Percentiles rank a stretch among this genome's conserved stretches.
Conservation (phyloP, 2,797 vertebrate genomes). For the Liparis tanakae region DNA sequence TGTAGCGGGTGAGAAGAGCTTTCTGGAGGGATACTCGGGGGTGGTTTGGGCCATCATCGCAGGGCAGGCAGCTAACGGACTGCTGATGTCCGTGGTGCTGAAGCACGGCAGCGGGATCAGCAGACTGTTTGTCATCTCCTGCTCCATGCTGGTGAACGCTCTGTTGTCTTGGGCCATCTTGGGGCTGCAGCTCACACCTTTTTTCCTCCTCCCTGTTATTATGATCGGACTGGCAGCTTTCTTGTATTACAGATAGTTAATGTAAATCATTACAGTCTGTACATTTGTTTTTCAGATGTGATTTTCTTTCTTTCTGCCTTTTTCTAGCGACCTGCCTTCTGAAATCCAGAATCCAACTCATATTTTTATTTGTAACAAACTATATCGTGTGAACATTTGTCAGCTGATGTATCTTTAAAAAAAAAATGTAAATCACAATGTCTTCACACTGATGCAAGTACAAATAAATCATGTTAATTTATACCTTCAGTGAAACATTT, state of each 20-base stretch:
- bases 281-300: constrained; percentile 4
- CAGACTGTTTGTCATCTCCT: constrained; percentile 94
- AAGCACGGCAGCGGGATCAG: constrained; percentile 96
- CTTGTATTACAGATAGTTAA: constrained; percentile 87
- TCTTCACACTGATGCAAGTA: constrained; percentile 24
- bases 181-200: constrained; percentile 87
- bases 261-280: background rate
- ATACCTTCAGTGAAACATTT: constrained; percentile 30
- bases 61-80: constrained; percentile 91
- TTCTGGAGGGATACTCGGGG: constrained; percentile 88
- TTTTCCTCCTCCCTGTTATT: constrained; percentile 85
- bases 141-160: constrained; percentile 92
- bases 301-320: constrained; percentile 34
- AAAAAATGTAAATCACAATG: constrained; percentile 8
- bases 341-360: constrained; percentile 12
- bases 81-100: constrained; percentile 95
- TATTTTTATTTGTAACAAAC: constrained; percentile 16
- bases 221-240: constrained; percentile 89
- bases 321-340: constrained; percentile 35
- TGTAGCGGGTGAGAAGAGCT: constrained; percentile 61
- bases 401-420: too few relatives aligned
- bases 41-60: constrained; percentile 85
- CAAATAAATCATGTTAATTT: background rate
- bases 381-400: constrained; percentile 7
- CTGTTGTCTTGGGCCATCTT: constrained; percentile 88